These are phyloP conservation scores for Ciona savignyi DNA, from an alignment of 23 tunicate species.

Conservation along the genomic window DNA sequence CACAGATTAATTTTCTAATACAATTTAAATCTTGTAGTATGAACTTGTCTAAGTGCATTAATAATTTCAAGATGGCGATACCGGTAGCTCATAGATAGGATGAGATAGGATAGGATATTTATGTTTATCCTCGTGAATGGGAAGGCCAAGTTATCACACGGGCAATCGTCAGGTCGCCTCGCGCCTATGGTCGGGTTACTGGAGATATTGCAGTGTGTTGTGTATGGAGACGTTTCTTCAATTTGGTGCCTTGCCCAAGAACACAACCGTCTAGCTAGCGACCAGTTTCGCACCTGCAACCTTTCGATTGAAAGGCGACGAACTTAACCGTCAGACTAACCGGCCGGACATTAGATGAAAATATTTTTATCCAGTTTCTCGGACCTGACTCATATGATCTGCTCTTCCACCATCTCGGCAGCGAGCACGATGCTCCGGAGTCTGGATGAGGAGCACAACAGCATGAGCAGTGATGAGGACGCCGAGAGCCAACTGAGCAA, in stretches of 20 bases:
- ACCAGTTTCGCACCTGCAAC: neutral
- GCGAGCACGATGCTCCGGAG: slow-evolving; percentile 34
- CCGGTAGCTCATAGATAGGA: no score
- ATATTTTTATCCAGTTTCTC: slow-evolving; percentile 38
- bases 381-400: slow-evolving; percentile 30
- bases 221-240: no score
- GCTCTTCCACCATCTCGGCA: slow-evolving; percentile 51
- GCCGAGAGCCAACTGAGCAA: slow-evolving; percentile 53
- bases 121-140: no score
- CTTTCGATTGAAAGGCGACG: neutral
- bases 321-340: neutral
- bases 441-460: slow-evolving; percentile 42
- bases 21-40: no score
- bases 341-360: neutral
- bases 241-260: neutral
- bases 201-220: no score
- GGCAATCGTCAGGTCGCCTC: no score
- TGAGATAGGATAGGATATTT: no score
- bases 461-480: slow-evolving; percentile 62
- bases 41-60: no score
- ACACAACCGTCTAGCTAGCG: neutral
- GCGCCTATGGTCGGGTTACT: no score
- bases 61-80: no score
- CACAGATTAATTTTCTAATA: no score
- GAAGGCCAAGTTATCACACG: no score